Evolutionary conservation across 2,888 invertebrate species (phyloP).

Genomic region (Temnothorax ravouxi): DNA sequence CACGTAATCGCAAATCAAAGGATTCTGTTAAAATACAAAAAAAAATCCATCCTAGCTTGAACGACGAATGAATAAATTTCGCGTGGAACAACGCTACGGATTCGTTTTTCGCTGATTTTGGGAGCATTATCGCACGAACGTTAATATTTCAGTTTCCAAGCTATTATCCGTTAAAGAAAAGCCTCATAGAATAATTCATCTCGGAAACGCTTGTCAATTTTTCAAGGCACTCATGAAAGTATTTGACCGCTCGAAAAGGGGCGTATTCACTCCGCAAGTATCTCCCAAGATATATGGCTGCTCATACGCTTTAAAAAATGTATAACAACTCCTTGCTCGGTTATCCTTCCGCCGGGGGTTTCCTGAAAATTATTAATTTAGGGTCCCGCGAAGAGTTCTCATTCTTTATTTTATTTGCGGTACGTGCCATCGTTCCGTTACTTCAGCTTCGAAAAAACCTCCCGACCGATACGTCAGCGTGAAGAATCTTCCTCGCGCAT

Average conservation of each 20-base stretch:
- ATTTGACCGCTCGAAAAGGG: neutral
- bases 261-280: slow-evolving; percentile 22
- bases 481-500: slow-evolving; percentile 7
- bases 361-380: slow-evolving; percentile 33
- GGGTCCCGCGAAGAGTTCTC: slow-evolving; percentile 9
- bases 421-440: slow-evolving; percentile 16
- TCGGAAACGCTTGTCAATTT: slow-evolving; percentile 1
- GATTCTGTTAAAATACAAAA: neutral
- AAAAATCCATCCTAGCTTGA: too few species aligned
- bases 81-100: neutral
- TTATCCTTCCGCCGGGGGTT: neutral
- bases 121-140: neutral
- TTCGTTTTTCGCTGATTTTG: neutral
- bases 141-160: neutral
- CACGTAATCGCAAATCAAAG: neutral
- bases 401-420: slow-evolving; percentile 37
- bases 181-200: slow-evolving; percentile 14
- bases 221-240: neutral
- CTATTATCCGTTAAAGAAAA: neutral
- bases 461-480: neutral
- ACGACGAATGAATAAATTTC: slow-evolving; percentile 11
- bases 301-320: slow-evolving; percentile 29
- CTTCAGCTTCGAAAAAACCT: slow-evolving; percentile 2
- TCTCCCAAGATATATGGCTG: slow-evolving; percentile 11
- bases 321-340: slow-evolving; percentile 19